Conservation (phyloP, 2,797 vertebrate species). For the Labroides dimidiatus region DNA sequence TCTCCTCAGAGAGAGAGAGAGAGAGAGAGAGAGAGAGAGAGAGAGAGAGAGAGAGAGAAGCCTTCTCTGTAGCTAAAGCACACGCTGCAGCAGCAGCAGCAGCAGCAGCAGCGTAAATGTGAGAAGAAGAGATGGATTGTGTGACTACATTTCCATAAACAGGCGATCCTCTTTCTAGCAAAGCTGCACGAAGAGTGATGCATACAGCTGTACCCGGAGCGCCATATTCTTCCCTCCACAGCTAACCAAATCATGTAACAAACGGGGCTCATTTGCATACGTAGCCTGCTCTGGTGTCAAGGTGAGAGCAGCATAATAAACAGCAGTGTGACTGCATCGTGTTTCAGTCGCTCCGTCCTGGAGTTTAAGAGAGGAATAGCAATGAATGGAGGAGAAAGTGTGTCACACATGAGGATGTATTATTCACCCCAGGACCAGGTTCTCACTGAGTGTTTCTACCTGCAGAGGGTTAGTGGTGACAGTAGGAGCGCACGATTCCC, state of each 20-base stretch:
- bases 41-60: too few relatives aligned
- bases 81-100: constrained; percentile 13
- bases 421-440: constrained; percentile 3
- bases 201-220: constrained; percentile 5
- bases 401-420: background rate
- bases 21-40: constrained; percentile 10
- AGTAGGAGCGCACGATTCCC: too few relatives aligned
- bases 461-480: too few relatives aligned
- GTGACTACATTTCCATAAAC: constrained; percentile 43
- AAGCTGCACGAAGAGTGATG: constrained; percentile 11
- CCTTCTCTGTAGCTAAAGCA: constrained; percentile 11
- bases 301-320: constrained; percentile 16
- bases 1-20: constrained; percentile 11
- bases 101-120: constrained; percentile 7
- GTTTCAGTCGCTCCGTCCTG: constrained; percentile 11
- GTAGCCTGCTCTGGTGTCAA: background rate
- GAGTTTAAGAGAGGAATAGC: constrained; percentile 10
- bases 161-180: constrained; percentile 21
- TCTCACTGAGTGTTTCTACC: background rate
- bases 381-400: constrained; percentile 25
- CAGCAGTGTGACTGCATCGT: background rate
- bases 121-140: constrained; percentile 19
- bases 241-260: constrained; percentile 4
- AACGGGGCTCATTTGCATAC: constrained; percentile 13
- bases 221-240: background rate